Base-by-base conservation (phyloP, 2,888 invertebrate species). In the Ophion ellenae region DNA sequence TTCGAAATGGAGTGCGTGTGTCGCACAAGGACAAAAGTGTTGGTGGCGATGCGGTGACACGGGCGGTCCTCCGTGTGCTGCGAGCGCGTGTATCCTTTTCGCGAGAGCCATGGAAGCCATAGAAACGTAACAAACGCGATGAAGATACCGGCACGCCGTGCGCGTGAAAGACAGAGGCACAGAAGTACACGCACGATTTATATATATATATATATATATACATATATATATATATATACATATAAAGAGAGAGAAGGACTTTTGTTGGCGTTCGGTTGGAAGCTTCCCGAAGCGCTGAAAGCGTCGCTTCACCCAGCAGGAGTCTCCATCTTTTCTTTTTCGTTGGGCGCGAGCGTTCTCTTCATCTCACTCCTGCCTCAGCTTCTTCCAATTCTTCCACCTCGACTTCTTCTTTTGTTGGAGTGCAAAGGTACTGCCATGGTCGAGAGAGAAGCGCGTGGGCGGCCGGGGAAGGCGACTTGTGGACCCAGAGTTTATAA, bases 401-500 rank as follows among this genome's bases (percentile, higher is more conserved):
- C 20, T 74, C 59, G 61, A 47, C 47, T 64, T 64, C 64, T 63
- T 71, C 57, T 20, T 63, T 61, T 53, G 47, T 73, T 40, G 36
- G 14, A 53, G 66, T 57, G 24, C 64, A 66, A 80, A 74, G 80
- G 67, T 61, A 28, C 40, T 53, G 53, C 53, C 53, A 17, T 53
- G 17, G 53, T 5, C 28, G 81, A 45, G 71, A 70, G 73, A 57
- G 75, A 67, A 82, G 80, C 88, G 89, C 88, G 89, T 90, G 90
- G 90, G 90, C 89, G 89, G 89, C 85, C 89, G 47, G 24, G 32
- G 59, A 69, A 75, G 57, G 73, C 69, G 36, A 76, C 57, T 73
- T 69, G 83, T 70, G 69, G 71, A 70, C 57, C 79, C 63, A 71
- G 61, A 80, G 76, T 71, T 75, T 81, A 76, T 76, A 84, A 75